These are phyloP conservation scores for Patella depressa DNA, from an alignment of 2,888 invertebrate species.

Conservation along the genomic window DNA sequence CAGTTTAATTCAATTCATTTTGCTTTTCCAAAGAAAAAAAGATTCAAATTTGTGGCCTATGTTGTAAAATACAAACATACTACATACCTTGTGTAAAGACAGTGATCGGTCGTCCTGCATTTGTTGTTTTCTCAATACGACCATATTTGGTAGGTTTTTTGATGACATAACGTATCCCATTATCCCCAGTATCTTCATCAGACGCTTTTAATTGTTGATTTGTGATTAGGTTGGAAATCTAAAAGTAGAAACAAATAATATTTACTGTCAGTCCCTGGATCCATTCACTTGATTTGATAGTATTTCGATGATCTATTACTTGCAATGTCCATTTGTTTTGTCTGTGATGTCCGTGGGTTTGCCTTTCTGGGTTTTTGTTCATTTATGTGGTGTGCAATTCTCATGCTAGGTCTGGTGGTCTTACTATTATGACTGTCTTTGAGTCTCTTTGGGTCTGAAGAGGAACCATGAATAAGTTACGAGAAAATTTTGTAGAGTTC, in stretches of 20 bases:
- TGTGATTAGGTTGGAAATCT: slow-evolving; percentile 58
- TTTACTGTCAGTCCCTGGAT: neutral
- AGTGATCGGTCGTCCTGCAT: slow-evolving; percentile 43
- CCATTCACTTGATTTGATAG: no score
- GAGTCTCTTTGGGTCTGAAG: neutral
- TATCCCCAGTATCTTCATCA: slow-evolving; percentile 58
- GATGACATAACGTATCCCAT: slow-evolving; percentile 56
- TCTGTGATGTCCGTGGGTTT: no score
- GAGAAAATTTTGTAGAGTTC: no score
- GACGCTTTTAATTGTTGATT: slow-evolving; percentile 51
- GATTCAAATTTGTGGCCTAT: no score
- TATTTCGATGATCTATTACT: no score
- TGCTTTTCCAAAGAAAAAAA: no score
- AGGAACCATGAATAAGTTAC: neutral
- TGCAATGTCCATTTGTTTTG: neutral
- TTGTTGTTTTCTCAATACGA: slow-evolving; percentile 51
- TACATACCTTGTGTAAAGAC: slow-evolving; percentile 62
- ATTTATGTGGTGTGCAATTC: no score
- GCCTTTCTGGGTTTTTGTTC: no score
- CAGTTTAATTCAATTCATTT: no score
- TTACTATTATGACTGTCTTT: neutral
- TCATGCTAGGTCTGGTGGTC: neutral
- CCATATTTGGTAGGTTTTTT: slow-evolving; percentile 58
- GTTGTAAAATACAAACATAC: no score
- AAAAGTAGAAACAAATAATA: slow-evolving; percentile 13